Base-by-base conservation (phyloP, 2,888 invertebrate genomes). In the Nowickia ferox region DNA sequence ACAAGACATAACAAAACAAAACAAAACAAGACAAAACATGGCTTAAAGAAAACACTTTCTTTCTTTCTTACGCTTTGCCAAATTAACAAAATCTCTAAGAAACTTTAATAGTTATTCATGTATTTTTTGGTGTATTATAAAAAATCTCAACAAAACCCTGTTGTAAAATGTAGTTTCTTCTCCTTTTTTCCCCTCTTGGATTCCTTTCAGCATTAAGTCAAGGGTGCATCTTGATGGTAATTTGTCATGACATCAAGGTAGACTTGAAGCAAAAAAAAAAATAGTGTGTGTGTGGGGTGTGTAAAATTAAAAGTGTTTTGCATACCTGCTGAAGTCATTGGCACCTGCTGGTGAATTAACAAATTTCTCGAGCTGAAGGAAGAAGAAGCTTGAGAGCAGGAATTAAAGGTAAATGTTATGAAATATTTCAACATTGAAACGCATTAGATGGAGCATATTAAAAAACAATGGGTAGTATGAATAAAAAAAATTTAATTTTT, bases 151-250 rank as follows among this genome's bases (percentile, higher is more conserved):
- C 19, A 69, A 71, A 55, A 4, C 10, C 65, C 79, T 69, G 78
- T 82, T 69, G 78, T 86, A 69, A 71, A 53, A 69, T 68, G 48
- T 66, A 30, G 30, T 30, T 30, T 30, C 30, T 30, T 86, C 66
- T 48, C 63, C 22, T 6, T 72, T 44, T 66, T 59, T 38, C n/a
- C n/a, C 66, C 15, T 19, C 51, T 71, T 63, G 53, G 75, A 84
- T 87, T 84, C 81, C 84, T 84, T 87, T 79, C 57, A 78, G 84
- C 81, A 77, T 87, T 84, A 81, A 84, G 88, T 88, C 88, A 89
- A 88, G 89, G 89, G 89, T 88, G 88, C 88, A 89, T 88, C 89
- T 88, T 84, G 88, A 89, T 89, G 88, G 87, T 85, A 88, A 89
- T 89, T 89, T 89, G 89, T 89, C 89, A 87, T 88, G 88, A 86